Base-by-base conservation (phyloP, 2,113 vertebrate genomes). In the Zapus hudsonius region DNA sequence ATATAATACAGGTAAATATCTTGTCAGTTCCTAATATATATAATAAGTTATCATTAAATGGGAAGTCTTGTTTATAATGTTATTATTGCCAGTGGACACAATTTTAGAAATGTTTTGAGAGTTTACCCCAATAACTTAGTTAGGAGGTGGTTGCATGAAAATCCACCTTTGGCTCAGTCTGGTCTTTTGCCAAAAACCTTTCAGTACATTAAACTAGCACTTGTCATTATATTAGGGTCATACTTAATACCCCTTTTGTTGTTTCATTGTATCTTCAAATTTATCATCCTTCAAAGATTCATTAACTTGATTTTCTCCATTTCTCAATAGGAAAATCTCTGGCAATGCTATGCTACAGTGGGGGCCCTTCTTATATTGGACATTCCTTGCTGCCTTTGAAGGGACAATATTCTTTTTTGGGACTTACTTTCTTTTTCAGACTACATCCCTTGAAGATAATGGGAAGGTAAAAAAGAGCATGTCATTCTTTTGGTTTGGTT, bases 351-450 rank as follows among this genome's bases (percentile, higher is more conserved):
- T 99, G 99, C 97, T 99, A 78, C 98, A 99, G 64, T 99, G 99
- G 99, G 95, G 97, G 27, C 99, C 99, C 0, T 99, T 99, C 97
- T 96, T 99, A 73, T 99, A 99, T 96, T 99, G 99, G 99, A 99
- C 99, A 36, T 96, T 99, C 29, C 97, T 99, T 86, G 99, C 99
- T 72, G 90, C 99, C 87, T 99, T 99, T 96, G 98, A 99, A 93
- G 99, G 99, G 74, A 98, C 99, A 0, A 97, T 99, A 80, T 99
- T 99, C 98, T 99, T 99, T 98, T 99, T 99, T 95, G 99, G 99
- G 11, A 98, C 98, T 96, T 98, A 98, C 40, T 99, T 95, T 96
- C 98, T 99, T 95, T 99, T 99, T 94, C 98, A 98, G 84, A 99
- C 99, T 87, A 97, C 99, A 0, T 98, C 99, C 0, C 95, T 99